Evolutionary conservation across 2,113 vertebrate genomes (phyloP).

Genomic region (Tachysurus fulvidraco): DNA sequence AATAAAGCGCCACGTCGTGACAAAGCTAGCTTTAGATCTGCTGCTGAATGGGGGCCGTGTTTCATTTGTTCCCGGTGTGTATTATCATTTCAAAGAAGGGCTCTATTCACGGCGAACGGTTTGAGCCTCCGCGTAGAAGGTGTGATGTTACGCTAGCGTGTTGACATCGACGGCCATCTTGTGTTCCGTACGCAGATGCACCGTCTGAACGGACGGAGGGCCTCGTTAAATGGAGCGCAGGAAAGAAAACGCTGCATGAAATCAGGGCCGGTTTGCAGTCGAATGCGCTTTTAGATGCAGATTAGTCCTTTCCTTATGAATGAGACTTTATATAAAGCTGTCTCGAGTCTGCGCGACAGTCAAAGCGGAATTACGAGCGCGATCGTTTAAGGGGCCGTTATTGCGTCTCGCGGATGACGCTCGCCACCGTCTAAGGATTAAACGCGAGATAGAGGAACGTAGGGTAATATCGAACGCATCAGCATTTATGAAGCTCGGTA

Average conservation of each 20-base stretch:
- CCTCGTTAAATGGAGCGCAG: constrained; percentile 15
- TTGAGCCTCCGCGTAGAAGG: constrained; percentile 10
- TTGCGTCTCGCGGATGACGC: background rate
- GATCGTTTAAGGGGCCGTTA: constrained; percentile 7
- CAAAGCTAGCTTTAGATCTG: constrained; percentile 27
- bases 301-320: background rate
- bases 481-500: constrained; percentile 24
- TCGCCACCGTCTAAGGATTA: background rate
- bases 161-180: constrained; percentile 41
- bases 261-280: background rate
- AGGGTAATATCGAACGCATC: constrained; percentile 1
- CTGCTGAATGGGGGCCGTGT: background rate
- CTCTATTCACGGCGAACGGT: constrained; percentile 16
- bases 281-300: constrained; percentile 15
- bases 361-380: background rate
- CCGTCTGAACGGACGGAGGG: background rate
- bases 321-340: background rate
- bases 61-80: constrained; percentile 37
- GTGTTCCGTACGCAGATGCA: constrained; percentile 2
- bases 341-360: background rate
- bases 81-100: constrained; percentile 55
- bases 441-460: background rate
- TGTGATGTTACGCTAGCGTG: constrained; percentile 35
- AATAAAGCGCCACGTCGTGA: background rate
- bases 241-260: background rate